phyloP scores from a whole-genome alignment of 2,888 invertebrate genomes.

The Molorchus minor region DNA sequence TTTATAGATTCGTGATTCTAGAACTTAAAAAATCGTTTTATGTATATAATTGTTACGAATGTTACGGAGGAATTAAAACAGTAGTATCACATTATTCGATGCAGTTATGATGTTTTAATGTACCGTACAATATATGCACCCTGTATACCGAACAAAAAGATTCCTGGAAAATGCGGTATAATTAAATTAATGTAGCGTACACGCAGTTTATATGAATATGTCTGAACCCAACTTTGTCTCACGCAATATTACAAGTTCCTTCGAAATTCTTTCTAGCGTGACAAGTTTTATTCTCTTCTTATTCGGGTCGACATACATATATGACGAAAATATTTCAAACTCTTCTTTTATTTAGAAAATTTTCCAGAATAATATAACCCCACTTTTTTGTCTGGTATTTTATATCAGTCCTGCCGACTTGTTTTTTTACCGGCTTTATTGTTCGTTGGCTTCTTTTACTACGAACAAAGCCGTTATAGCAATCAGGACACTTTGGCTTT shows the following conservation, averaged over 20 bases:
- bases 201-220: slow-evolving; percentile 34
- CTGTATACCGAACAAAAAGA: too few species aligned
- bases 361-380: slow-evolving; percentile 29
- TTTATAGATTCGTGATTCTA: too few species aligned
- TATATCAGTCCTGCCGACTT: slow-evolving; percentile 20
- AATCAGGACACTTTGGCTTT: slow-evolving; percentile 10
- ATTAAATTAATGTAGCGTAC: slow-evolving; percentile 52
- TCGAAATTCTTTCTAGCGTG: slow-evolving; percentile 39
- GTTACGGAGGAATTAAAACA: too few species aligned
- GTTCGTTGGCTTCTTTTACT: slow-evolving; percentile 10
- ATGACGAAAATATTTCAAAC: slow-evolving; percentile 33
- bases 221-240: slow-evolving; percentile 24
- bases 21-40: too few species aligned
- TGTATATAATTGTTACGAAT: too few species aligned
- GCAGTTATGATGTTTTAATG: too few species aligned
- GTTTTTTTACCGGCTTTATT: slow-evolving; percentile 8
- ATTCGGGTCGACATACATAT: slow-evolving; percentile 14
- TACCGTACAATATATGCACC: too few species aligned
- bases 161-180: slow-evolving; percentile 45
- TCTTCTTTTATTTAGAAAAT: slow-evolving; percentile 14
- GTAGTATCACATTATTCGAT: too few species aligned
- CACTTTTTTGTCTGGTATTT: slow-evolving; percentile 32
- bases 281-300: slow-evolving; percentile 37
- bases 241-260: slow-evolving; percentile 35
- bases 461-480: slow-evolving; percentile 1